These are phyloP conservation scores for Enteromius argenteus DNA, from an alignment of 2,797 vertebrate genomes.

Conservation along the genomic window DNA sequence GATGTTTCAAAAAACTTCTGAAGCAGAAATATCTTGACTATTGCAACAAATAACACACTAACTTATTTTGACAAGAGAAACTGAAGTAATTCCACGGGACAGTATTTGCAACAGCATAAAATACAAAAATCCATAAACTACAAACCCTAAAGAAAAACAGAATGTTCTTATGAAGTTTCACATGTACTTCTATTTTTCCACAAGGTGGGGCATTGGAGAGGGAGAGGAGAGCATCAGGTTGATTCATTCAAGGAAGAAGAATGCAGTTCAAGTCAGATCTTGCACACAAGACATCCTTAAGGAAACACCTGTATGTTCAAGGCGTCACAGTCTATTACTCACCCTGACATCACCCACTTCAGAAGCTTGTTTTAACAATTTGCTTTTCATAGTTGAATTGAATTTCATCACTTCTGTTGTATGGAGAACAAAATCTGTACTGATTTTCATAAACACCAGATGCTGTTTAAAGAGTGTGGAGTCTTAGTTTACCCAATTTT, in stretches of 20 bases:
- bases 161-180: neutral
- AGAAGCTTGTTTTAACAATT: slow-evolving; percentile 29
- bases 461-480: neutral
- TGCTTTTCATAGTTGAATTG: neutral
- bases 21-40: neutral
- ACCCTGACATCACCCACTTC: slow-evolving; percentile 28
- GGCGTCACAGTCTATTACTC: slow-evolving; percentile 42
- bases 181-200: slow-evolving; percentile 25
- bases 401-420: neutral
- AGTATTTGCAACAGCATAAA: no score
- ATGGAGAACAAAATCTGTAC: neutral
- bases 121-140: neutral
- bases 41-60: neutral
- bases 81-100: neutral
- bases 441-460: neutral
- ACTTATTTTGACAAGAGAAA: neutral
- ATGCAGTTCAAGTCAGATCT: slow-evolving; percentile 57
- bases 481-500: neutral
- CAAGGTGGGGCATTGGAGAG: slow-evolving; percentile 46
- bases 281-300: slow-evolving; percentile 46
- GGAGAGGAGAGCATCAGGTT: neutral
- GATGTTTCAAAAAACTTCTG: neutral
- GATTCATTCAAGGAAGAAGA: slow-evolving; percentile 41
- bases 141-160: neutral
- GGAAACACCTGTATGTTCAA: slow-evolving; percentile 57